A percentile compares a stretch with the other conserved stretches of the same genome.
Evolutionary conservation across 2,113 vertebrate species (phyloP).

Genomic region (Ariopsis seemanni): DNA sequence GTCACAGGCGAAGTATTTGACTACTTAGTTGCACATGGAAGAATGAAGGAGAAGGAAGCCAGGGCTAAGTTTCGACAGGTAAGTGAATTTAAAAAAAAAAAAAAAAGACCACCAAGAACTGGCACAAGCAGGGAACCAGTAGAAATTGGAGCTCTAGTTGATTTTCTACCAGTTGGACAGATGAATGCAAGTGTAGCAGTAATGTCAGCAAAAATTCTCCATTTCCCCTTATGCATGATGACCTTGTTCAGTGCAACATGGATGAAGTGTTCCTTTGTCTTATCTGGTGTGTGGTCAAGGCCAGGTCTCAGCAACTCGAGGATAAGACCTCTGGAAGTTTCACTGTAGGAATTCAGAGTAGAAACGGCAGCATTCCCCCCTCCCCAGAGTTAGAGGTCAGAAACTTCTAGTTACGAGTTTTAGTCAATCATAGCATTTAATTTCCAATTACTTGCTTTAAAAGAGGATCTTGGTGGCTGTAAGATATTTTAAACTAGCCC

Average conservation of each 20-base stretch:
- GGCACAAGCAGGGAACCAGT: not conserved
- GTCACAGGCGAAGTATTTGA: slow-evolving; percentile 86
- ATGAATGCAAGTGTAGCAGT: not conserved
- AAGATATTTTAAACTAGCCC: not conserved
- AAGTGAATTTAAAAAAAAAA: slow-evolving; percentile 45
- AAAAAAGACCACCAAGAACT: not conserved
- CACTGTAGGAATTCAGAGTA: not conserved
- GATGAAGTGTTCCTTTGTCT: not conserved
- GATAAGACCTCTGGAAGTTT: not conserved
- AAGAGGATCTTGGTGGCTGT: not conserved
- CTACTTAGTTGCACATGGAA: slow-evolving; percentile 89
- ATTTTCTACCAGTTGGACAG: not conserved
- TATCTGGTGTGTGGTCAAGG: not conserved
- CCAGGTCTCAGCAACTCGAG: not conserved
- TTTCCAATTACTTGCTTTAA: not conserved
- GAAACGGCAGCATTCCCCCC: not conserved
- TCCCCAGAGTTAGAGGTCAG: not conserved
- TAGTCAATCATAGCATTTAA: not conserved
- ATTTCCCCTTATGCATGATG: not conserved
- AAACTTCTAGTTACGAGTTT: not conserved
- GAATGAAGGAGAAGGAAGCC: slow-evolving; percentile 91
- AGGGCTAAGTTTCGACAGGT: slow-evolving; percentile 91
- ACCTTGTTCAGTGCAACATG: not conserved
- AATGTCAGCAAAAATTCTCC: not conserved
- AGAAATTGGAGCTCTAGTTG: not conserved